phyloP scores from a whole-genome alignment of 2,113 vertebrate genomes.

The Opisthocomus hoazin region DNA sequence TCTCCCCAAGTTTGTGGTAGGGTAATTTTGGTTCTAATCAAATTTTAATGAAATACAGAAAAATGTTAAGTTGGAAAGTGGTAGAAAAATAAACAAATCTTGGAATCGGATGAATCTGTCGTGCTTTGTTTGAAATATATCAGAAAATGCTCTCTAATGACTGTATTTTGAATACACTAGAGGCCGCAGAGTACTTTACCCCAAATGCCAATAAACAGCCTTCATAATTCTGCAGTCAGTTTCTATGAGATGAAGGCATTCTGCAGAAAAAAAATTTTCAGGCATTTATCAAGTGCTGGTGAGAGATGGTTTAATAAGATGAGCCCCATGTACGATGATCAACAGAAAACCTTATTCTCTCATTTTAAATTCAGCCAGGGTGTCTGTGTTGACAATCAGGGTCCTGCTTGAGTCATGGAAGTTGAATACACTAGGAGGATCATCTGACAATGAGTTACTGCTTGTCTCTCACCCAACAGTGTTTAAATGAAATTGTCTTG shows the following conservation, averaged over 20 bases:
- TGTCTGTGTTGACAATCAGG: not conserved
- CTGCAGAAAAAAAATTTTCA: not conserved
- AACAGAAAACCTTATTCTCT: not conserved
- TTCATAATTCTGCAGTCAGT: not conserved
- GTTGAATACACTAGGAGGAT: not conserved
- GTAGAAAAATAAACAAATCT: not conserved
- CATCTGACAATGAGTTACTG: not conserved
- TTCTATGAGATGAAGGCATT: not conserved
- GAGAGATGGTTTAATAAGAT: not conserved
- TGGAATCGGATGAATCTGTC: not conserved
- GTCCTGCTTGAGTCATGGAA: not conserved
- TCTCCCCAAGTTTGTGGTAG: not conserved
- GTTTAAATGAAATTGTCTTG: not conserved
- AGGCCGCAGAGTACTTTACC: not conserved
- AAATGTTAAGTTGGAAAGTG: not conserved
- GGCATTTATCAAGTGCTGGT: not conserved
- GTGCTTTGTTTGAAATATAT: not conserved
- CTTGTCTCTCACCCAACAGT: not conserved
- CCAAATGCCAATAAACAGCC: not conserved
- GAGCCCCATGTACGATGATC: not conserved
- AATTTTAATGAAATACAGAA: not conserved
- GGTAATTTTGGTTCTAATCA: not conserved
- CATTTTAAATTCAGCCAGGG: not conserved
- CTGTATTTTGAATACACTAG: not conserved
- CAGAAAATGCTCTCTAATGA: not conserved